phyloP scores from a whole-genome alignment of 2,888 invertebrate genomes.

The Syrphus vitripennis region DNA sequence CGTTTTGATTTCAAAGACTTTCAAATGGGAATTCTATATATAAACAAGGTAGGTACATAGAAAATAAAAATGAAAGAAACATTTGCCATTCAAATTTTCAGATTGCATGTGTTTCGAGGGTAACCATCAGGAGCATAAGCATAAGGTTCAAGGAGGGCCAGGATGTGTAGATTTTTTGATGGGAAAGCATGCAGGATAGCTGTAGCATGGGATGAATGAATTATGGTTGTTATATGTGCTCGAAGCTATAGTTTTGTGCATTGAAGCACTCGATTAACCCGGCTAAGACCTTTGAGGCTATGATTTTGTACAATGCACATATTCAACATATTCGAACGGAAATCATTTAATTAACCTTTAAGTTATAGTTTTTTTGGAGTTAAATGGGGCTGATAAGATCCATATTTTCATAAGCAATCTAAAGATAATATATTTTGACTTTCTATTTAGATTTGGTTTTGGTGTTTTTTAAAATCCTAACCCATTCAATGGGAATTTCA shows the following conservation, averaged over 20 bases:
- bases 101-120: not conserved
- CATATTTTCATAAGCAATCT: too few relatives aligned
- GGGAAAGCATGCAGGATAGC: not conserved
- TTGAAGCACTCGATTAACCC: slow-evolving; percentile 26
- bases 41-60: not conserved
- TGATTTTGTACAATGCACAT: not conserved
- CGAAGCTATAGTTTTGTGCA: slow-evolving; percentile 7
- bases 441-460: too few relatives aligned
- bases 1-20: not conserved
- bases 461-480: too few relatives aligned
- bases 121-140: not conserved
- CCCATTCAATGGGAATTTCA: too few relatives aligned
- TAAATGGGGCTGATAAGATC: too few relatives aligned
- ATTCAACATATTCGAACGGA: slow-evolving; percentile 20
- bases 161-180: not conserved
- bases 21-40: not conserved
- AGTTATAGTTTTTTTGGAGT: too few relatives aligned
- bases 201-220: not conserved
- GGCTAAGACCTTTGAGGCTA: slow-evolving; percentile 17
- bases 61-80: slow-evolving; percentile 26
- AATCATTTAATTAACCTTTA: not conserved
- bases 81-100: slow-evolving; percentile 46
- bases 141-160: not conserved
- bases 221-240: slow-evolving; percentile 11
- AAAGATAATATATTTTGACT: too few relatives aligned